phyloP scores from a whole-genome alignment of 1,140 invertebrate genomes.

The Brachionus rotundiformis region DNA sequence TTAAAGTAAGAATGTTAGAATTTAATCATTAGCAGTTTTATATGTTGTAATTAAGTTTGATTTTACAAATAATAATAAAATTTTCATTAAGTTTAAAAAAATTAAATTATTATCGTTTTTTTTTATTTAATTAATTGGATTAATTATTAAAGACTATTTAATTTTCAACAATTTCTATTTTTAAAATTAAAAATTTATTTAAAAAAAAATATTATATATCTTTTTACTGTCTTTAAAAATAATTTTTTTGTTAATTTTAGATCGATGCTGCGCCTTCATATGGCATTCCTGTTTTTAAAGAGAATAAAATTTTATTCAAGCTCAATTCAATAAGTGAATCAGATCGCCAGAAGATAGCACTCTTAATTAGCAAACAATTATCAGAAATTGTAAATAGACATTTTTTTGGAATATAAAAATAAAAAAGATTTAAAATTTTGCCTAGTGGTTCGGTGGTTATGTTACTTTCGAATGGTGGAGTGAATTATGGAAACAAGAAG shows the following conservation, averaged over 20 bases:
- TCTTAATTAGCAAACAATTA: slow-evolving; percentile 46
- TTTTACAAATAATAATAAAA: no score
- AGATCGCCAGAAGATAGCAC: slow-evolving; percentile 34
- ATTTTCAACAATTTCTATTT: no score
- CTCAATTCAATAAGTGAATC: slow-evolving; percentile 10
- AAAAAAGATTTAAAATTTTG: background rate
- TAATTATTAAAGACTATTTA: background rate
- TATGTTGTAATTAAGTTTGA: no score
- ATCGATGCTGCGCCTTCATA: background rate
- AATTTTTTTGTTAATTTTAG: no score
- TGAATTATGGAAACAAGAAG: slow-evolving; percentile 51
- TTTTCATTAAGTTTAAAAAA: no score
- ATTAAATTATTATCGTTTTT: background rate
- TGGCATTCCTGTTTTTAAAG: slow-evolving; percentile 34
- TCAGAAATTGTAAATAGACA: slow-evolving; percentile 26
- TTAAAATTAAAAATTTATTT: no score
- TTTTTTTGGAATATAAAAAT: no score
- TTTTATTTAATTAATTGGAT: background rate
- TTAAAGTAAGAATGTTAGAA: no score
- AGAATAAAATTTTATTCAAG: slow-evolving; percentile 30
- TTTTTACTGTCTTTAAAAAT: no score
- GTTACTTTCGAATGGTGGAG: slow-evolving; percentile 49
- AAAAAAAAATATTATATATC: background rate
- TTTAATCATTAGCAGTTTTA: no score
- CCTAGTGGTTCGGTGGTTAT: slow-evolving; percentile 44